These are phyloP conservation scores for Eulithis prunata DNA, from an alignment of 2,888 invertebrate species.

Conservation along the genomic window DNA sequence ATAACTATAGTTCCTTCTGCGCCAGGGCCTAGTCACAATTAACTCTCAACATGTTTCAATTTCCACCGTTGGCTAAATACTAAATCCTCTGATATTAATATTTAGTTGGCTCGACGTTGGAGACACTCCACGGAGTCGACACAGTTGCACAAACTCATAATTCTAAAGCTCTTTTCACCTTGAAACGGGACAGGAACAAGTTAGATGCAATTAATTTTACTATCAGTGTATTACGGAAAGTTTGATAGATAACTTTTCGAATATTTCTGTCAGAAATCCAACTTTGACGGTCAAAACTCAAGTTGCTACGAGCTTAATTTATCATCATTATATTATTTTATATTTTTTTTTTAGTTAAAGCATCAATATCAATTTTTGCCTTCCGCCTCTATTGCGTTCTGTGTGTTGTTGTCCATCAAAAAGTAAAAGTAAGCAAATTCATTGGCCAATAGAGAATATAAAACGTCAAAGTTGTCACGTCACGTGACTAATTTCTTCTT, in stretches of 20 bases:
- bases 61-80: conserved; percentile 66
- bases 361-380: too few relatives aligned
- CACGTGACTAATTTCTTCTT: too few relatives aligned
- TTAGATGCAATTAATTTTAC: not conserved
- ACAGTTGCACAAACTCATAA: conserved; percentile 48
- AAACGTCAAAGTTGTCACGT: too few relatives aligned
- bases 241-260: not conserved
- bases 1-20: conserved; percentile 12
- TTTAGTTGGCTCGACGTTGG: conserved; percentile 53
- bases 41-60: conserved; percentile 78
- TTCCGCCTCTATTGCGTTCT: too few relatives aligned
- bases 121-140: conserved; percentile 49
- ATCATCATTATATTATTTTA: too few relatives aligned
- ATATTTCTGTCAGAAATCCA: too few relatives aligned
- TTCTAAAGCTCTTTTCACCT: conserved; percentile 28
- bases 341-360: too few relatives aligned
- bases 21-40: conserved; percentile 66
- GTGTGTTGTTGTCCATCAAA: too few relatives aligned
- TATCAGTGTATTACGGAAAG: not conserved
- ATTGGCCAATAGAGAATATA: too few relatives aligned
- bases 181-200: conserved; percentile 12
- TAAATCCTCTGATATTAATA: conserved; percentile 65
- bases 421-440: too few relatives aligned
- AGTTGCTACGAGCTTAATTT: too few relatives aligned
- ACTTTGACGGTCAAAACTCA: too few relatives aligned